Percentiles rank a stretch among this genome's conserved stretches.
Conservation (phyloP, 2,797 vertebrate genomes). For the Bryconaethiops microstoma region DNA sequence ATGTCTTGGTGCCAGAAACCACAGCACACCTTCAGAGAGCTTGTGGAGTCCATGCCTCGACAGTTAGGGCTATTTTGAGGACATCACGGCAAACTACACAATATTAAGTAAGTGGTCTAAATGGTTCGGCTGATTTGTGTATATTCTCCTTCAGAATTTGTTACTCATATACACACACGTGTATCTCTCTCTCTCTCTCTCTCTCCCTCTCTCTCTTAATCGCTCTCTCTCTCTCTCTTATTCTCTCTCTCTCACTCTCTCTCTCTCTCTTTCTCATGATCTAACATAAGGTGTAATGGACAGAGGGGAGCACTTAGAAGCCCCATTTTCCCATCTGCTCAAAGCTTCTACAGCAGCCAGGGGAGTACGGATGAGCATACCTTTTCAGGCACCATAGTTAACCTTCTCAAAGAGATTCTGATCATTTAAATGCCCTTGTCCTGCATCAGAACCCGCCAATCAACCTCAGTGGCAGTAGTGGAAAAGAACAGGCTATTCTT, state of each 20-base stretch:
- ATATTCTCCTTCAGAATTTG: not conserved
- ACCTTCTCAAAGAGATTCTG: constrained; percentile 19
- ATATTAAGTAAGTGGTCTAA: too few species aligned
- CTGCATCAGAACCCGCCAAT: not conserved
- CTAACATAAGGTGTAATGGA: not conserved
- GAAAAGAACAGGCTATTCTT: not conserved
- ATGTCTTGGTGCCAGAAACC: too few species aligned
- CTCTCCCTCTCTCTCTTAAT: not conserved
- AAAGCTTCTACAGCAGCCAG: not conserved
- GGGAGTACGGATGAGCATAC: not conserved
- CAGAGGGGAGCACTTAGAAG: not conserved
- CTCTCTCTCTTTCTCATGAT: not conserved
- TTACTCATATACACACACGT: not conserved
- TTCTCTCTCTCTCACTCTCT: constrained; percentile 13
- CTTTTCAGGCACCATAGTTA: not conserved
- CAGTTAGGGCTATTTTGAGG: too few species aligned
- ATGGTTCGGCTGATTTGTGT: too few species aligned
- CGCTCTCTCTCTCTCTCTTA: too few species aligned
- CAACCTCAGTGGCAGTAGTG: not conserved
- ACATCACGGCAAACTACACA: too few species aligned
- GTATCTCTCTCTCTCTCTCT: constrained; percentile 16
- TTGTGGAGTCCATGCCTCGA: too few species aligned
- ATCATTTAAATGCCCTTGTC: constrained; percentile 15
- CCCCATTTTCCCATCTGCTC: constrained; percentile 9
- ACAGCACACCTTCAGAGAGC: too few species aligned